These are phyloP conservation scores for Sipha flava DNA, from an alignment of 1,140 invertebrate species.

Conservation along the genomic window DNA sequence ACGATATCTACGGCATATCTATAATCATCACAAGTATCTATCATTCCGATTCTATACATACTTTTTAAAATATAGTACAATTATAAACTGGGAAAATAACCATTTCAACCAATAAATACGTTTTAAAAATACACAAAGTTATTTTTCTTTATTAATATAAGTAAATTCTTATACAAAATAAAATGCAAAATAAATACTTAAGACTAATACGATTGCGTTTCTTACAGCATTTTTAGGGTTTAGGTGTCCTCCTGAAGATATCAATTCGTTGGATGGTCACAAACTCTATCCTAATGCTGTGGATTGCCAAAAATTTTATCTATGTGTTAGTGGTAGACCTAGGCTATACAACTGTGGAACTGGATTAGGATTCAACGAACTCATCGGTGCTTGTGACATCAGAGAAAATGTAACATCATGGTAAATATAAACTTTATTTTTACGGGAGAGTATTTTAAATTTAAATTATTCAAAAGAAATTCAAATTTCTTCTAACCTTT, in stretches of 20 bases:
- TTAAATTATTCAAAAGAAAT: not conserved
- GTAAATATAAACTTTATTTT: constrained; percentile 18
- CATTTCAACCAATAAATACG: too few species aligned
- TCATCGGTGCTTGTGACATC: constrained; percentile 63
- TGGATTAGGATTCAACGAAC: constrained; percentile 70
- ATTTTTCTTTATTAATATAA: too few species aligned
- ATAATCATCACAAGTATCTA: not conserved
- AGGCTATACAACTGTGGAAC: constrained; percentile 63
- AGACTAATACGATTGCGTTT: too few species aligned
- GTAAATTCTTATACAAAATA: too few species aligned
- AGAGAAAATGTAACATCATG: constrained; percentile 69
- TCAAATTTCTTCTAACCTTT: too few species aligned
- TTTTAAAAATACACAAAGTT: too few species aligned
- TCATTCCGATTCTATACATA: not conserved
- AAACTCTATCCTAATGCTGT: constrained; percentile 51
- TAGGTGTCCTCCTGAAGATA: constrained; percentile 49
- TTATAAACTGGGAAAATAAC: too few species aligned
- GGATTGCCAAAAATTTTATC: constrained; percentile 72
- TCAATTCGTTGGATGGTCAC: constrained; percentile 39
- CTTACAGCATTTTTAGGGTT: constrained; percentile 58
- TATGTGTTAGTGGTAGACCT: constrained; percentile 68
- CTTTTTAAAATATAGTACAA: not conserved
- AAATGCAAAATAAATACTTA: too few species aligned
- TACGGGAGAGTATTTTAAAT: not conserved
- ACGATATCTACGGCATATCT: not conserved